Conservation (phyloP, 1,140 invertebrate genomes). For the Drosophila ficusphila region DNA sequence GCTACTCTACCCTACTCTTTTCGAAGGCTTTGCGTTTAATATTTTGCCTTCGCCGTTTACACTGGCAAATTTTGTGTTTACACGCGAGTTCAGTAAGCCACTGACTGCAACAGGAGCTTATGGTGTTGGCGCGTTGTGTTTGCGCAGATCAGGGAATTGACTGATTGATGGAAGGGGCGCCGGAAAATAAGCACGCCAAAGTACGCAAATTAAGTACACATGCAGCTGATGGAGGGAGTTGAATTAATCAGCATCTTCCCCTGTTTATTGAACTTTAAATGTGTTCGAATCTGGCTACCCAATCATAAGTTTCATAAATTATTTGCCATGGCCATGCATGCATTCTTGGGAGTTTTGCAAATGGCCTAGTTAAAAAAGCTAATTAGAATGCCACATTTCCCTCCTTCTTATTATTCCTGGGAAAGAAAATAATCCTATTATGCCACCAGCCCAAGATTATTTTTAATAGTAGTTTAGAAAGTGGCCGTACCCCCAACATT, state of each 20-base stretch:
- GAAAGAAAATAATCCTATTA: constrained; percentile 7
- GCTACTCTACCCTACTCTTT: constrained; percentile 16
- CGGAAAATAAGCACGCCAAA: constrained; percentile 8
- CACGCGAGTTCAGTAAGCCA: constrained; percentile 28
- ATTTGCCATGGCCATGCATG: too few species aligned
- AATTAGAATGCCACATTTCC: background rate
- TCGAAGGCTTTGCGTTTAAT: constrained; percentile 9
- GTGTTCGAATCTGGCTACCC: too few species aligned
- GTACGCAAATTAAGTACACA: constrained; percentile 5
- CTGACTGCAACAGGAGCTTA: constrained; percentile 14
- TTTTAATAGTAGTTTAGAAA: too few species aligned
- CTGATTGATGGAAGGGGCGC: constrained; percentile 10
- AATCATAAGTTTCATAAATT: too few species aligned
- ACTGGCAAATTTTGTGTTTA: constrained; percentile 28
- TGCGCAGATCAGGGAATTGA: constrained; percentile 1
- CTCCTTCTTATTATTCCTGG: background rate
- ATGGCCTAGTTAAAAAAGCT: too few species aligned
- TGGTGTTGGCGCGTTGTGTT: constrained; percentile 1
- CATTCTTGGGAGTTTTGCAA: too few species aligned
- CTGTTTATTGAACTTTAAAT: too few species aligned
- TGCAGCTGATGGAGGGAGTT: background rate
- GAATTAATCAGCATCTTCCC: background rate
- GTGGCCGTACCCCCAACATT: too few species aligned
- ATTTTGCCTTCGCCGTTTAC: constrained; percentile 18
- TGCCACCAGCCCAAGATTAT: constrained; percentile 1